Percentiles rank a stretch among this genome's conserved stretches.
phyloP scores from a whole-genome alignment of 2,797 vertebrate genomes.

The Hippoglossus hippoglossus region DNA sequence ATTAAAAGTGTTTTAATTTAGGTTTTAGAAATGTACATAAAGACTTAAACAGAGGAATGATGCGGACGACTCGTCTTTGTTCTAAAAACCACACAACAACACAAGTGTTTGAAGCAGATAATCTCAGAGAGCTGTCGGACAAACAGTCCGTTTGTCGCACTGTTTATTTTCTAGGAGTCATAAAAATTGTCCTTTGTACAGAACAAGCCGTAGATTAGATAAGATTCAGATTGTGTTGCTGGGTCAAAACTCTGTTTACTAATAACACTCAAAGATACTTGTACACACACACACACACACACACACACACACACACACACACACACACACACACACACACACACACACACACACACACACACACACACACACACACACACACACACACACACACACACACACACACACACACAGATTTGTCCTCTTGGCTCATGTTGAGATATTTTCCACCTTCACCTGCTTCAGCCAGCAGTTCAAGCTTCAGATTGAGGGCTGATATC shows the following conservation, averaged over 20 bases:
- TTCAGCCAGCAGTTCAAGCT: neutral
- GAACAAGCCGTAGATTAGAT: conserved; percentile 77
- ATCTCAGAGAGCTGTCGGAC: conserved; percentile 21
- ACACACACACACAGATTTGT: neutral
- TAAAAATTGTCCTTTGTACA: conserved; percentile 73
- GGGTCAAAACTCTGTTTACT: conserved; percentile 61
- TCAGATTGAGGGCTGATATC: neutral
- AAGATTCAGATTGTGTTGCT: conserved; percentile 67
- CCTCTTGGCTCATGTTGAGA: neutral
- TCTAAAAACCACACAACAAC: neutral
- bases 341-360: neutral
- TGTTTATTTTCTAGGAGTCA: conserved; percentile 43
- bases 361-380: no score
- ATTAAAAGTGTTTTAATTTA: neutral
- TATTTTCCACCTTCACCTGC: conserved; percentile 33
- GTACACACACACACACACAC: neutral
- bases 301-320: neutral
- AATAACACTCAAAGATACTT: conserved; percentile 53
- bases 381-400: no score
- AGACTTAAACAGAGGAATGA: neutral
- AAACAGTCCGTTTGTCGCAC: conserved; percentile 15
- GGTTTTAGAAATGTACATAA: neutral
- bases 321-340: no score
- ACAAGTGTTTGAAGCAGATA: conserved; percentile 33
- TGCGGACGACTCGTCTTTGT: neutral